Evolutionary conservation across 1,140 invertebrate species (phyloP), one percentile per base, ranked within the genome.

Genomic region (honey bee (Apis mellifera)): DNA sequence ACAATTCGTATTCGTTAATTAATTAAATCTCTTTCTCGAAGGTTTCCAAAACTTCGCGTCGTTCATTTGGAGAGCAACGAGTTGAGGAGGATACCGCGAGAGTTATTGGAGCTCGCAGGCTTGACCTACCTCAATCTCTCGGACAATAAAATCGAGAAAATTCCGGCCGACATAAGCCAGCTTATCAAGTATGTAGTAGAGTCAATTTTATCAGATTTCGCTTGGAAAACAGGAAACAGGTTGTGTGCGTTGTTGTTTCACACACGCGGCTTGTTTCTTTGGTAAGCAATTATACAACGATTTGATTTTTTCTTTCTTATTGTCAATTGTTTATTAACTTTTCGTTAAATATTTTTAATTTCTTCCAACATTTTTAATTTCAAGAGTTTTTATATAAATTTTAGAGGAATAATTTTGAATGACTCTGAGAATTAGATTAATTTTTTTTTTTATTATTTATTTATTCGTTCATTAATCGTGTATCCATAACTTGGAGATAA

Each of bases 61-160:
- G 91, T 97, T 59, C 95, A 95, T 77, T 92, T 97, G 88, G 93
- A 95, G 42, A 93, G 94, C 54, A 96, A 96, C 87, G 93, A 94
- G 66, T 94, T 97, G 54, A 92, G 93, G 57, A 89, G 91, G 9
- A 91, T 97, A 77, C 96, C 96, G 0, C 90, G 90, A 17, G 95
- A 96, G 84, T 92, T 96, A 57, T 93, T 96, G 85, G 92, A 94
- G 66, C 91, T 97, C 48, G 92, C 91, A 4, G 91, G 94, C 2
- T 91, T 97, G 65, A 95, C 95, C n/a, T 94, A 95, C 62, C 94
- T 97, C 68, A 96, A 97, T 91, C 91, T 97, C n/a, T 96, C 96
- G 55, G 95, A 96, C 90, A 97, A 97, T 89, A 94, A 94, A 83
- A 95, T 97, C 60, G 90, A 94, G 70, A 93, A 95, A 74, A 87